Evolutionary conservation across 2,797 vertebrate genomes (phyloP), one percentile per base, ranked within the genome.

Genomic region (Loris lydekkerianus): DNA sequence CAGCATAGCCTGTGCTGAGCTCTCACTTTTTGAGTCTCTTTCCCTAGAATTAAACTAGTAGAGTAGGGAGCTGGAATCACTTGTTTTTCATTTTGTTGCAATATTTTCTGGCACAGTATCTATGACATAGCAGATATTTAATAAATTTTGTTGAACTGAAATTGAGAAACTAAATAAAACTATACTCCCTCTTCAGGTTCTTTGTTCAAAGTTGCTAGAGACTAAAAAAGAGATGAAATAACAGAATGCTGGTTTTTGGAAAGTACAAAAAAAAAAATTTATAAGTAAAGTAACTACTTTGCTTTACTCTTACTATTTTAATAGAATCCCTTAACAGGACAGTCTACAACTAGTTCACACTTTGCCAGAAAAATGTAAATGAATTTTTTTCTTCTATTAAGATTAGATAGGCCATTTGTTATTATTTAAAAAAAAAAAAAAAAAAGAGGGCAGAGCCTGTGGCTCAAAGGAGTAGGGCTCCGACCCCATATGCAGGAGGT

Each of bases 351-450:
- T 60, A 69, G 7, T 72, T 95, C 37, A 80, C 49, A 46, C 25
- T 37, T 67, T 72, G 15, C 37, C 27, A 53, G 43, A 18, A 81
- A 80, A 65, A 14, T 14, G 0, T 72, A 86, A 69, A 31, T n/a
- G n/a, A 27, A 43, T 43, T 85, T 77, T 63, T 76, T 93, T 93
- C 69, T 89, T 89, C 37, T 46, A 29, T 63, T 40, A 61, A 85
- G 2, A 91, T 56, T 58, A 81, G 43, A 31, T 27, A 81, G 21
- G 7, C 49, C 27, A 53, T 92, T 82, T 82, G 11, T 67, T 63
- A 83, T 82, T 43, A 13, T 77, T 40, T 40, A 40, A 31, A 77
- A 80, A 49, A 49, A 49, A 43, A 49, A 49, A 43, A 46, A 34
- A 34, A 34, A 34, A 49, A 49, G 40, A 40, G 5, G 40, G 40